Evolutionary conservation across 1,140 invertebrate species (phyloP), one percentile per base, ranked within the genome.

Genomic region (Lepidostoma basale): DNA sequence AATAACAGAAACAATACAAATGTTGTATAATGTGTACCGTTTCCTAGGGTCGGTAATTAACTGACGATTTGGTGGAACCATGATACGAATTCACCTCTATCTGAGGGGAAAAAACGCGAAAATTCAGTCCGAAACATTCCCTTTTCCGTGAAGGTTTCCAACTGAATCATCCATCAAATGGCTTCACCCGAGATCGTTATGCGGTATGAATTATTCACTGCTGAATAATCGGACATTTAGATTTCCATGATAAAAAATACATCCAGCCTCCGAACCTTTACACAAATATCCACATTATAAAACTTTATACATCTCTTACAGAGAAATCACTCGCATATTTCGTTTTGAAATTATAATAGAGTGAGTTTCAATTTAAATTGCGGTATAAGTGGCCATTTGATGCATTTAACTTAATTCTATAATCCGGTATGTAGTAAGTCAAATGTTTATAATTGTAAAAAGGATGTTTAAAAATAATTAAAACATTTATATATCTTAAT

Each of bases 181-280:
- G 23, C 25, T 49, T 22, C 45, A 49, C 25, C 22, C 25, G 18
- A 10, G 45, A 25, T 49, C 45, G 45, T 49, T 49, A 23, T 49
- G 45, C 18, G 4, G 1, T 49, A 49, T 49, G 45, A 49, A 49
- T 49, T 49, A 49, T 49, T 49, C 45, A 49, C 45, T 23, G 45
- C 22, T 49, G 45, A 49, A 23, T 49, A 49, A 49, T 49, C 45
- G 22, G 22, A 49, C 45, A 49, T 49, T 49, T 23, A 49, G 6
- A 49, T 49, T 49, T 49, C 12, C 45, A 12, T n/a, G 22, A 49
- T 14, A n/a, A 25, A 49, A 49, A 49, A 36, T n/a, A n/a, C n/a
- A n/a, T n/a, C n/a, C n/a, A n/a, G n/a, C n/a, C n/a, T n/a, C n/a
- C n/a, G n/a, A n/a, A n/a, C n/a, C n/a, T n/a, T n/a, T n/a, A n/a